Conservation (phyloP, 1,140 invertebrate species). For the Caerostris darwini region DNA sequence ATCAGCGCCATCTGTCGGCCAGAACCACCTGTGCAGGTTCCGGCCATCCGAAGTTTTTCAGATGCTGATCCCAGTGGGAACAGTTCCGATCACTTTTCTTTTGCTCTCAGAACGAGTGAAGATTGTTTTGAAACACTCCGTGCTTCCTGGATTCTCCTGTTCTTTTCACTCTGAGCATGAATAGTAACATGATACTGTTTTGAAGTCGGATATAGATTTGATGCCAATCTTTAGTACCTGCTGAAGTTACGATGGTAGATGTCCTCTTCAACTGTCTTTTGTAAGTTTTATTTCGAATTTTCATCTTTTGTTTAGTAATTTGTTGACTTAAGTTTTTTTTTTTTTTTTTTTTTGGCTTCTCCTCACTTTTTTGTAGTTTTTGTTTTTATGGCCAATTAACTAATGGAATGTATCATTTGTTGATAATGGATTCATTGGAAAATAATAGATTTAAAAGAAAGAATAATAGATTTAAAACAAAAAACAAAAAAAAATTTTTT, state of each 20-base stretch:
- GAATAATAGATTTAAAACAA: no score
- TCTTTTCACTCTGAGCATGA: background rate
- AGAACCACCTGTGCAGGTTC: conserved; percentile 3
- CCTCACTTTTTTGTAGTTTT: background rate
- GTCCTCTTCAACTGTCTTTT: conserved; percentile 61
- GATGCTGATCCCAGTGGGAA: conserved; percentile 30
- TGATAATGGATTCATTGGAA: no score
- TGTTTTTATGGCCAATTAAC: background rate
- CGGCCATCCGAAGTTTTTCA: conserved; percentile 20
- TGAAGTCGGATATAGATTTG: conserved; percentile 38
- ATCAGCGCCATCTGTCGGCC: background rate
- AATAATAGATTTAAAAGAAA: no score
- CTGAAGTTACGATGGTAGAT: conserved; percentile 59
- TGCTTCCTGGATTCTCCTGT: conserved; percentile 16
- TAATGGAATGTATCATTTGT: background rate
- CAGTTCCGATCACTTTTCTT: conserved; percentile 10
- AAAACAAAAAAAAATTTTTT: no score
- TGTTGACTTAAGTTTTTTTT: background rate
- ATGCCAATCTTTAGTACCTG: background rate
- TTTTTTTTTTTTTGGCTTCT: no score
- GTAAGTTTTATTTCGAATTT: conserved; percentile 35
- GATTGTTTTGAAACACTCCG: conserved; percentile 17
- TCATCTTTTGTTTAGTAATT: background rate
- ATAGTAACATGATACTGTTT: conserved; percentile 14
- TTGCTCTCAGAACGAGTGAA: conserved; percentile 2